Evolutionary conservation across 2,113 vertebrate genomes (phyloP), one percentile per base, ranked within the genome.

Genomic region (Dolichotis patagonum): DNA sequence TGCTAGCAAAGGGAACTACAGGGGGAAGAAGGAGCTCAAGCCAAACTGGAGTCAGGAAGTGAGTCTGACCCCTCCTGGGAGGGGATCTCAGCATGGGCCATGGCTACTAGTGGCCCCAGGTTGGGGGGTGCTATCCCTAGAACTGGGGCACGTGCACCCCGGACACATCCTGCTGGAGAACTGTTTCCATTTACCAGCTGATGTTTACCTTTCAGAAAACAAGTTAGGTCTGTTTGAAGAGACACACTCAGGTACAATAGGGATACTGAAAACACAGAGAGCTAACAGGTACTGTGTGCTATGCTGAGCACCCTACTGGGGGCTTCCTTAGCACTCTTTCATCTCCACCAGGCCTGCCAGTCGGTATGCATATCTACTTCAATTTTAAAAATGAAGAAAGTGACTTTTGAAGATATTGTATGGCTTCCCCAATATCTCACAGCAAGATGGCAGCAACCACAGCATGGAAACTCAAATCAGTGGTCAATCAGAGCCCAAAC

Each of bases 111-210:
- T 13, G 92, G 86, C 85, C 96, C 52, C 60, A 69, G 41, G 82
- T 92, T 41, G 92, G 92, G 38, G 69, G 94, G 96, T 95, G 86
- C 87, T 81, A n/a, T 67, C 90, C 54, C 52, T 32, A 77, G 63
- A 93, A 96, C 88, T 93, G 90, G 89, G 88, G 90, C 35, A 82
- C 24, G 26, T 78, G 92, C 26, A 96, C 81, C 60, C 7, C 82
- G 85, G 85, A 92, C 63, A 84, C 97, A 94, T 96, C 97, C 97
- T 96, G 69, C n/a, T 71, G 56, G 73, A 88, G 69, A 73, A 1
- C 84, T 87, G 95, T 95, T 95, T 86, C 94, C 86, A 75, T 87
- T 54, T 85, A 35, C 67, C 91, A 93, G 82, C 84, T 62, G 62
- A 82, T 71, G 78, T 65, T 90, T 88, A 85, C 43, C 30, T 97